phyloP scores from a whole-genome alignment of 2,113 vertebrate species.

The Ancistrus triradiatus region DNA sequence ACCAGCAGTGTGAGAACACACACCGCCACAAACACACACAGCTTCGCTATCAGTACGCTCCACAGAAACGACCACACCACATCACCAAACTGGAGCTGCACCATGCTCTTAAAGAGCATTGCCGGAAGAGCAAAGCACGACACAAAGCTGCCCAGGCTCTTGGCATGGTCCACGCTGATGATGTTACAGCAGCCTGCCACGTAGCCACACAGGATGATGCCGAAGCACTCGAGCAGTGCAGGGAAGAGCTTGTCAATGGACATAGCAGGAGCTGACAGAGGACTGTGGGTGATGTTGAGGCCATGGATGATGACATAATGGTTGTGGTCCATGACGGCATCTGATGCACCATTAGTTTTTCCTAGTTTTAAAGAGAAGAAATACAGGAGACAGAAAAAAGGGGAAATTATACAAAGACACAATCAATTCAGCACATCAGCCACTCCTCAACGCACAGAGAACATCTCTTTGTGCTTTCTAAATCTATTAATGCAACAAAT shows the following conservation, averaged over 20 bases:
- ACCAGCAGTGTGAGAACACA: slow-evolving; percentile 86
- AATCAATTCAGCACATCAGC: no score
- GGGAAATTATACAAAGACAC: background rate
- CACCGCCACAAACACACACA: slow-evolving; percentile 84
- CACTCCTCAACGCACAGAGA: no score
- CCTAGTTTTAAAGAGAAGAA: slow-evolving; percentile 27
- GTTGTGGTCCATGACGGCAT: slow-evolving; percentile 58
- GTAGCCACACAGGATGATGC: slow-evolving; percentile 94
- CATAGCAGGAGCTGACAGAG: slow-evolving; percentile 71
- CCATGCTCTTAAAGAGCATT: slow-evolving; percentile 96
- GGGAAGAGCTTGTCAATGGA: slow-evolving; percentile 92
- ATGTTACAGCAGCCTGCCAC: slow-evolving; percentile 85
- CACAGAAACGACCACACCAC: slow-evolving; percentile 93
- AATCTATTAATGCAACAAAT: no score
- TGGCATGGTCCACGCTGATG: slow-evolving; percentile 85
- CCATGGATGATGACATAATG: slow-evolving; percentile 62
- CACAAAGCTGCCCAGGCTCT: slow-evolving; percentile 91
- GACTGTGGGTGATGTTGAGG: slow-evolving; percentile 69
- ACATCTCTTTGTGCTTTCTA: no score
- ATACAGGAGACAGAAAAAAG: slow-evolving; percentile 17
- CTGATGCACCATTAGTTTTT: background rate
- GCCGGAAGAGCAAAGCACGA: slow-evolving; percentile 94
- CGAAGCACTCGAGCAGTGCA: slow-evolving; percentile 91
- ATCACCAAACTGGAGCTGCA: slow-evolving; percentile 85
- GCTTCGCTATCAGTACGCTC: slow-evolving; percentile 89